These are phyloP conservation scores for Ceratoteleas bidentatus DNA, from an alignment of 1,140 invertebrate genomes.

Conservation along the genomic window DNA sequence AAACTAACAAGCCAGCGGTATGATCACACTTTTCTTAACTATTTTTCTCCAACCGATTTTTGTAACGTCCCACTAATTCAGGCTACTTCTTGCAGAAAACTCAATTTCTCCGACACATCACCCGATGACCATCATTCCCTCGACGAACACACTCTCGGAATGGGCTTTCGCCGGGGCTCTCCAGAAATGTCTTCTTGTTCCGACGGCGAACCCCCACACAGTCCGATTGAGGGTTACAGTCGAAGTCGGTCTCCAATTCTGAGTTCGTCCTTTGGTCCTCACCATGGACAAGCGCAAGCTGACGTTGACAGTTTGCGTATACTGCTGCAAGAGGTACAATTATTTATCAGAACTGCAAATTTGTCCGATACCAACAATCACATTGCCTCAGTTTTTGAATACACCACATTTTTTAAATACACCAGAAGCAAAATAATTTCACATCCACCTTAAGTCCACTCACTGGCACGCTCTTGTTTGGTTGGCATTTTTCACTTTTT, in stretches of 20 bases:
- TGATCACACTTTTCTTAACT: no score
- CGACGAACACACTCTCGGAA: constrained; percentile 70
- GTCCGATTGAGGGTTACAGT: constrained; percentile 76
- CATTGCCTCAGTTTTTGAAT: no score
- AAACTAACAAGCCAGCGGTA: no score
- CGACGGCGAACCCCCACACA: no score
- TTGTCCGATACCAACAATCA: no score
- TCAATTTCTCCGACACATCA: constrained; percentile 76
- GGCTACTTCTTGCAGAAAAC: constrained; percentile 67
- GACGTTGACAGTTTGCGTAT: constrained; percentile 77
- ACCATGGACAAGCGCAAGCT: constrained; percentile 70
- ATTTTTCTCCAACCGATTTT: no score
- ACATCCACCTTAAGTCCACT: no score
- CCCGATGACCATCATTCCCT: constrained; percentile 68
- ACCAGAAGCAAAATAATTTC: no score
- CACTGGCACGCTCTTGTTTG: no score
- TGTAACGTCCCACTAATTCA: no score
- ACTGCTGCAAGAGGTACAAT: constrained; percentile 77
- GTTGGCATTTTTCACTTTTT: no score
- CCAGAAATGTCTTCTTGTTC: constrained; percentile 79
- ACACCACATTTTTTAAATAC: no score
- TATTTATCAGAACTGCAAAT: constrained; percentile 10
- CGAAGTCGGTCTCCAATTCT: constrained; percentile 77
- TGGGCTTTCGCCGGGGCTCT: constrained; percentile 75
- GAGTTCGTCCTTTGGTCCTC: constrained; percentile 73